These are phyloP conservation scores for Drosophila eugracilis DNA, from an alignment of 1,140 invertebrate genomes.

Conservation along the genomic window DNA sequence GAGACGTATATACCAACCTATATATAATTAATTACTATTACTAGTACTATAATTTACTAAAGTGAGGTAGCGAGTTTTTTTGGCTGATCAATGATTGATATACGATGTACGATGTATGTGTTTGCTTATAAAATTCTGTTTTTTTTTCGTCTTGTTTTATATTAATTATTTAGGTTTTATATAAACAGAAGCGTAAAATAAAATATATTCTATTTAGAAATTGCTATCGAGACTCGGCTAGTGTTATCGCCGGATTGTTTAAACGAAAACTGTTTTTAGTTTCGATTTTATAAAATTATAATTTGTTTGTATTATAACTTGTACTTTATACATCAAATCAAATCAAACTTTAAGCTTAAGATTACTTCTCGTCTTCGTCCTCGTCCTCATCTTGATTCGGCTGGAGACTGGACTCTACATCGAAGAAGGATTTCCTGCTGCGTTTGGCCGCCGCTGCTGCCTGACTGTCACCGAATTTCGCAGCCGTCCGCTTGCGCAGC, in stretches of 20 bases:
- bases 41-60: constrained; percentile 40
- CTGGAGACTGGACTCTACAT: constrained; percentile 48
- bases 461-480: constrained; percentile 53
- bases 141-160: constrained; percentile 77
- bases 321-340: background rate
- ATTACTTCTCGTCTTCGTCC: background rate
- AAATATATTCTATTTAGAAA: constrained; percentile 80
- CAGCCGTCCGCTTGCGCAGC: constrained; percentile 93
- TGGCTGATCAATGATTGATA: constrained; percentile 51
- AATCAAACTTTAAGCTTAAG: background rate
- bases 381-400: constrained; percentile 39
- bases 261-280: background rate
- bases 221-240: background rate
- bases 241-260: background rate
- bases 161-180: constrained; percentile 80
- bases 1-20: constrained; percentile 40
- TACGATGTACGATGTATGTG: constrained; percentile 52
- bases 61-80: constrained; percentile 21
- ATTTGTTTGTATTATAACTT: background rate
- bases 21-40: constrained; percentile 50
- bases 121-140: constrained; percentile 63
- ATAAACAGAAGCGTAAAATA: constrained; percentile 77
- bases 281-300: background rate
- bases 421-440: constrained; percentile 68
- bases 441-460: constrained; percentile 50